A percentile compares a stretch with the other conserved stretches of the same genome.
Evolutionary conservation across 2,113 vertebrate species (phyloP).

Genomic region (Datnioides undecimradiatus): DNA sequence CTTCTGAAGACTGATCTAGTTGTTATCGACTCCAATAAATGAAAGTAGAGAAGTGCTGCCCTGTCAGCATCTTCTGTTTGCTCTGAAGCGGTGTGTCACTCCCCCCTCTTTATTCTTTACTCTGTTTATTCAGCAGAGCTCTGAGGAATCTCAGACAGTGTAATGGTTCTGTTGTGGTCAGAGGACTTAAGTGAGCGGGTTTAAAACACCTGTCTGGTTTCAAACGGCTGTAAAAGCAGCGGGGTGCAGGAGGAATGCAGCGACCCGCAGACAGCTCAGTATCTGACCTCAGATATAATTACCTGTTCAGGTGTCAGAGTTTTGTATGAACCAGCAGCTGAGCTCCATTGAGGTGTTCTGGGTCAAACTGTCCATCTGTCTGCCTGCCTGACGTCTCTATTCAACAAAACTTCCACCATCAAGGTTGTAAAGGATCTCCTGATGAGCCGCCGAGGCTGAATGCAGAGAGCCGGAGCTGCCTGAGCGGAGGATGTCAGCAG

Average conservation of each 20-base stretch:
- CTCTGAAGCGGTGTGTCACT: neutral
- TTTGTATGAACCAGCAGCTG: neutral
- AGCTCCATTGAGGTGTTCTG: neutral
- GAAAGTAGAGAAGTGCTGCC: slow-evolving; percentile 17
- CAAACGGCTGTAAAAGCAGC: neutral
- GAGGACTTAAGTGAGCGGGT: neutral
- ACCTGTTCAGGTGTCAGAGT: neutral
- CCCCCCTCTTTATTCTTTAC: neutral
- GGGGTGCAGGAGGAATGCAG: too few relatives aligned
- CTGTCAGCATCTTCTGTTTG: slow-evolving; percentile 33
- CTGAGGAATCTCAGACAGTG: neutral
- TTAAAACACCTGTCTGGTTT: neutral
- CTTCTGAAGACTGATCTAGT: slow-evolving; percentile 37
- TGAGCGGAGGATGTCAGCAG: neutral
- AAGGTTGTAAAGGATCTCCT: slow-evolving; percentile 7
- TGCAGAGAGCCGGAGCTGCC: neutral
- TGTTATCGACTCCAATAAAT: slow-evolving; percentile 40
- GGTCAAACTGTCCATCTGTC: neutral
- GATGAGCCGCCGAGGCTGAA: slow-evolving; percentile 11
- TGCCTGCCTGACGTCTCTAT: neutral
- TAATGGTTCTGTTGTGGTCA: neutral
- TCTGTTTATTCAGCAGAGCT: slow-evolving; percentile 7
- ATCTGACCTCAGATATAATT: neutral
- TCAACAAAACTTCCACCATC: neutral
- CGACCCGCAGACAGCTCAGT: neutral